Conservation (phyloP, 1,140 invertebrate genomes). For the Drosophila parvula region DNA sequence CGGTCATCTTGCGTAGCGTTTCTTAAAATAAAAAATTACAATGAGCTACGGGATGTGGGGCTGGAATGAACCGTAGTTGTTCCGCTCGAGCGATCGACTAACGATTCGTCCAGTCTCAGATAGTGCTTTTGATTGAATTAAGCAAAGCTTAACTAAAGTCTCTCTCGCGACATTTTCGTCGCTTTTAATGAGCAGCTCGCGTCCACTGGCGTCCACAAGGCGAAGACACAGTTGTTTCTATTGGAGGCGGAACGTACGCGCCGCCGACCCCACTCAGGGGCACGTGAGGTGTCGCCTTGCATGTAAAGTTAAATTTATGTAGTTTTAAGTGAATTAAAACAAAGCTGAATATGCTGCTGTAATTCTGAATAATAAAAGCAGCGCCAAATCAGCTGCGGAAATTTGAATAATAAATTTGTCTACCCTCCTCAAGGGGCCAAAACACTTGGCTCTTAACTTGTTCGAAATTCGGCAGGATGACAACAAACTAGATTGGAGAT, state of each 20-base stretch:
- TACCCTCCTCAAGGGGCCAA: constrained; percentile 23
- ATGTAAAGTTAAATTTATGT: constrained; percentile 81
- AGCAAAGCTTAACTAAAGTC: constrained; percentile 51
- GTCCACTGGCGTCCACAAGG: constrained; percentile 12
- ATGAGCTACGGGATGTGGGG: neutral
- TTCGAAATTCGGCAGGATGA: constrained; percentile 56
- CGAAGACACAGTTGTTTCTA: constrained; percentile 60
- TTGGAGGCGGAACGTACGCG: constrained; percentile 52
- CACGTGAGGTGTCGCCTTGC: constrained; percentile 66
- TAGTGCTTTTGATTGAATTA: constrained; percentile 75
- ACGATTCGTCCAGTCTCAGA: constrained; percentile 51
- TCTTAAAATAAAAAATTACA: constrained; percentile 17
- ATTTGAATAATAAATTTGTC: constrained; percentile 78
- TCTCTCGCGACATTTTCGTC: constrained; percentile 36
- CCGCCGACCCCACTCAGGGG: constrained; percentile 60
- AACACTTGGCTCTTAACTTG: constrained; percentile 58
- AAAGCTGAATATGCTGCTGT: constrained; percentile 50
- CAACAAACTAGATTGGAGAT: constrained; percentile 43
- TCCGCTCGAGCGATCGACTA: constrained; percentile 65
- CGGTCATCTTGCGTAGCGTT: constrained; percentile 42
- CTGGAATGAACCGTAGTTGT: constrained; percentile 55
- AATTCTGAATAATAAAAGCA: constrained; percentile 65
- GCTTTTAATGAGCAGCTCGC: constrained; percentile 25
- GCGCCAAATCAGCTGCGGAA: constrained; percentile 57
- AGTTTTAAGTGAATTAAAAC: constrained; percentile 82